Evolutionary conservation across 1,140 invertebrate genomes (phyloP), one percentile per base, ranked within the genome.

Genomic region (Teleopsis dalmanni): DNA sequence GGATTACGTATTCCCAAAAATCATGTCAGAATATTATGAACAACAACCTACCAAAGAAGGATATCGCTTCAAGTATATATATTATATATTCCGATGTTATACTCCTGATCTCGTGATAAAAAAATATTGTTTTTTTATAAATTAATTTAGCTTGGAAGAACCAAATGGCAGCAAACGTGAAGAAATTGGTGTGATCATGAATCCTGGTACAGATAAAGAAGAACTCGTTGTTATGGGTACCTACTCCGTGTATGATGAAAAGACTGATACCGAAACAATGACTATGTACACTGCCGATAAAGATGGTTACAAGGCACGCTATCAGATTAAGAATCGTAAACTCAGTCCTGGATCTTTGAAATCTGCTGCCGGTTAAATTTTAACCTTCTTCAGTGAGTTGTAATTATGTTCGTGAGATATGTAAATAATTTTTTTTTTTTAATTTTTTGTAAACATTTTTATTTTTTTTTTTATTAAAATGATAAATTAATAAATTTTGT

Each of bases 231-330:
- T 65, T 6, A 65, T 67, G 60, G 66, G 66, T 23, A 49, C 48
- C 16, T 64, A 65, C 45, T 45, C 54, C 10, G 38, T 38, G 0
- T 57, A 57, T 1, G 60, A 65, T 50, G 58, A 61, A 42, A 65
- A 69, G 35, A 66, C 60, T 26, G 57, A 62, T 22, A 69, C 52
- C 13, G 58, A 65, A 1, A 58, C 62, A 16, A 52, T 58, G 4
- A 62, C 59, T 16, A 65, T 67, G 56, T 70, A 70, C 45, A 69
- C 64, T 1, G 66, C 66, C 21, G 66, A 70, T 33, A 70, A 70
- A 40, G 51, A 67, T 57, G 66, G 66, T 36, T 70, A 70, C 50
- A 58, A 62, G 41, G 21, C 64, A 0, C 55, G 59, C 16, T 62
- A 59, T 42, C 25, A 40, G 36, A 53, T 59, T n/a, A 68, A 64